A percentile compares a stretch with the other conserved stretches of the same genome.
These are phyloP conservation scores for Myotis yumanensis DNA, from an alignment of 2,113 vertebrate species.

Conservation along the genomic window DNA sequence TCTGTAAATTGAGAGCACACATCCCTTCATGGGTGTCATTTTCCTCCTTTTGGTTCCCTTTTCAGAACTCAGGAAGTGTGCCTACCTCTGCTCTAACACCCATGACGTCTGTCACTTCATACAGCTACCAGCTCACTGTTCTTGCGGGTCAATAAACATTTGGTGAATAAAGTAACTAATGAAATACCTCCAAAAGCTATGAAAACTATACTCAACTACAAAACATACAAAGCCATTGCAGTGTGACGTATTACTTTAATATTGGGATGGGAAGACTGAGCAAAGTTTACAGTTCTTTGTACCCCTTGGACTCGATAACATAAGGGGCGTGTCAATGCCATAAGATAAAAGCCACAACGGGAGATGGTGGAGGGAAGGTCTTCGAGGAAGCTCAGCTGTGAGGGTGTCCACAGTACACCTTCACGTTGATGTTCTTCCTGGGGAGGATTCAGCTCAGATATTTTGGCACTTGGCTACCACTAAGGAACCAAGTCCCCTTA, in stretches of 20 bases:
- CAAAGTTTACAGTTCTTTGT: neutral
- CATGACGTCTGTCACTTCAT: neutral
- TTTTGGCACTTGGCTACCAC: neutral
- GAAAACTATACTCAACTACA: neutral
- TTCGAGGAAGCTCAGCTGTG: neutral
- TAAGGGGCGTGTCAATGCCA: neutral
- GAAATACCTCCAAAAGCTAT: neutral
- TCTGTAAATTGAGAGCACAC: neutral
- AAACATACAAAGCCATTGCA: neutral
- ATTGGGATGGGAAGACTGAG: neutral
- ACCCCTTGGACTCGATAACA: neutral
- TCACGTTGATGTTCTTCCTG: neutral
- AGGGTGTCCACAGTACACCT: no score
- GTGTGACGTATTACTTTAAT: neutral
- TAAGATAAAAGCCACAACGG: neutral
- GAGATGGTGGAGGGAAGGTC: neutral
- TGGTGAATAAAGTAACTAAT: conserved; percentile 21
- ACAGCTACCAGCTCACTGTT: neutral
- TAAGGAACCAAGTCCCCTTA: neutral
- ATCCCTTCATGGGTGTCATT: neutral
- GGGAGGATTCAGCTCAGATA: neutral
- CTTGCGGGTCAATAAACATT: neutral
- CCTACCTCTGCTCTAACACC: neutral
- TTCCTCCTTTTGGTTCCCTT: neutral
- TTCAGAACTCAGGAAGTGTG: neutral